Evolutionary conservation across 2,797 vertebrate genomes (phyloP).

Genomic region (Lagorchestes hirsutus): DNA sequence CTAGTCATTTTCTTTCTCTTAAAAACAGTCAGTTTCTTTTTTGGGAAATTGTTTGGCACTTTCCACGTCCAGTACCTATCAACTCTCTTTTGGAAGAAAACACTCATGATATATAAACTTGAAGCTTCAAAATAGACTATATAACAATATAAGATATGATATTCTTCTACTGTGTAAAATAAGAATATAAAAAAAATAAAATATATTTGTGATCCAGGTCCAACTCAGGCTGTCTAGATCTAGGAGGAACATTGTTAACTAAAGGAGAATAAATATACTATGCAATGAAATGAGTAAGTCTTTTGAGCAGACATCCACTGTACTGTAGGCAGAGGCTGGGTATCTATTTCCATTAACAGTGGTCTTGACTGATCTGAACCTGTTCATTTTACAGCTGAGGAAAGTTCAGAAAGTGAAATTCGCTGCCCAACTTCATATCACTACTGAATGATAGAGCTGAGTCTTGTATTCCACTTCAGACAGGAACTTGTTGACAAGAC

Average conservation of each 20-base stretch:
- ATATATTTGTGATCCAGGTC: background rate
- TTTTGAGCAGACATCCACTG: background rate
- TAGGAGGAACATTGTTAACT: background rate
- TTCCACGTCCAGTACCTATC: background rate
- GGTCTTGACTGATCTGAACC: background rate
- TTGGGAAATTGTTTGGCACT: background rate
- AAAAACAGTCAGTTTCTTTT: background rate
- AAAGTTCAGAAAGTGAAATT: conserved; percentile 6
- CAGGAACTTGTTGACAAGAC: background rate
- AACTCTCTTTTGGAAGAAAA: background rate
- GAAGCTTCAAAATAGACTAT: background rate
- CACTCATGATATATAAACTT: background rate
- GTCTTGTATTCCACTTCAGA: background rate
- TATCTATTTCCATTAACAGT: background rate
- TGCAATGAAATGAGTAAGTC: background rate
- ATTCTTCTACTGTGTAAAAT: background rate
- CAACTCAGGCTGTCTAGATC: background rate
- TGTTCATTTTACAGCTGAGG: background rate
- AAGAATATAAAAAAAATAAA: background rate
- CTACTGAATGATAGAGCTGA: background rate
- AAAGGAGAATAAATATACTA: background rate
- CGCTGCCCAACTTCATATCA: background rate
- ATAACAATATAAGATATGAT: too few species aligned
- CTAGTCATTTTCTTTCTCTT: background rate
- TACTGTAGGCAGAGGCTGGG: background rate